Base-by-base conservation (phyloP, 2,797 vertebrate species). In the Octomys mimax region DNA sequence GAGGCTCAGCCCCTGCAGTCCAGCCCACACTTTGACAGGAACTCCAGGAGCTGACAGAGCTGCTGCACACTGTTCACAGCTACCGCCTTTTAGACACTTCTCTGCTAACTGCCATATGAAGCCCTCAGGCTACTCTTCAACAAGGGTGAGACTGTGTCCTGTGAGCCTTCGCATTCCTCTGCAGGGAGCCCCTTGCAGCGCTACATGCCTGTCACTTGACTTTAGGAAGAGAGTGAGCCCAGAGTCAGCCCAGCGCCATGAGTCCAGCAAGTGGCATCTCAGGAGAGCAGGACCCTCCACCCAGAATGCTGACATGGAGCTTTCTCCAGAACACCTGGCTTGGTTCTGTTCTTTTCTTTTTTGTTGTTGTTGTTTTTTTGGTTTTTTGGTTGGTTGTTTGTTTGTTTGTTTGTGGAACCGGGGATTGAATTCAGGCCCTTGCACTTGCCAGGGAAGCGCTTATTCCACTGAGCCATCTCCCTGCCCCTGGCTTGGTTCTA, bases 251-350 rank as follows among this genome's bases (percentile, higher is more conserved):
- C 61, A 73, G 61, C 10, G 73, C 57, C 42, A 11, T 36, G 26
- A 87, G 14, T 79, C 33, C 24, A 66, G 73, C 57, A 77, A 89
- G 66, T 19, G 33, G 11, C 19, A 61, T 84, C 93, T 96, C 77
- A 31, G 14, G 78, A 33, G 78, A 78, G n/a, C 80, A 16, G 10
- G 22, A 22, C 59, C 46, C 26, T 89, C 82, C 1, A 0, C 81
- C 42, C 52, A 73, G 16, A 68, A 62, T 7, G 57, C 93, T 94
- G 77, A 71, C 64, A 52, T 1, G 3, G 42, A 49, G 52, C 62
- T 95, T 91, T 89, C 96, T 95, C 46, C 36, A 73, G 54, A 94
- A 64, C 66, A 82, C 39, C 77, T 42, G 42, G 42, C 42, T 42
- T 42, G 42, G 42, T 42, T 42, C 42, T 42, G 42, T 42, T 42